A percentile compares a stretch with the other conserved stretches of the same genome.
These are phyloP conservation scores for Pseudeuparius sepicola DNA, from an alignment of 2,888 invertebrate genomes.

Conservation along the genomic window DNA sequence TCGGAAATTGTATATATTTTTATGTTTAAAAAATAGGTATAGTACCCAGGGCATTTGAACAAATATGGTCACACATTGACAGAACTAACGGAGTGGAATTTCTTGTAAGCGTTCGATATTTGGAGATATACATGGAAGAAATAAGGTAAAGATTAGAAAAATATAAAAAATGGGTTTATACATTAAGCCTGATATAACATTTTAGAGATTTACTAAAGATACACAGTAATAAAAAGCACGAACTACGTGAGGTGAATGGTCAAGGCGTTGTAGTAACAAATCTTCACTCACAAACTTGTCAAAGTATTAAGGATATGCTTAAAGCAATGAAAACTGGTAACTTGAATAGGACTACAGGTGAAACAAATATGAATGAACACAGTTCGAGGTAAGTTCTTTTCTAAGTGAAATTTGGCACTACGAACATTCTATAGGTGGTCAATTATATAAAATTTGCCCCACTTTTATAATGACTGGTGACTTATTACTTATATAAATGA, in stretches of 20 bases:
- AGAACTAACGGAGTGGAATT: slow-evolving; percentile 89
- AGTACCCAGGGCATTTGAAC: slow-evolving; percentile 93
- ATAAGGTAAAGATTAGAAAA: no score
- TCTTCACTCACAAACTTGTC: slow-evolving; percentile 88
- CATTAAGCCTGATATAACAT: no score
- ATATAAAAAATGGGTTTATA: no score
- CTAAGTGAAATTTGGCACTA: no score
- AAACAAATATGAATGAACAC: slow-evolving; percentile 69
- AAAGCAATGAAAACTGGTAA: slow-evolving; percentile 91
- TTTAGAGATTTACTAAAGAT: slow-evolving; percentile 58
- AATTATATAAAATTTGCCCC: no score
- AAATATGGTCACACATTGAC: slow-evolving; percentile 91
- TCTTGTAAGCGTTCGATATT: slow-evolving; percentile 89
- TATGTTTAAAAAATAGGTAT: slow-evolving; percentile 32
- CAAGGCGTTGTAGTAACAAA: slow-evolving; percentile 92
- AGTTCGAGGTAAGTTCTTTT: slow-evolving; percentile 93
- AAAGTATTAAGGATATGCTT: slow-evolving; percentile 87
- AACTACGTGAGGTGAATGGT: slow-evolving; percentile 56
- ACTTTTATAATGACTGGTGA: no score
- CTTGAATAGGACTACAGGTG: slow-evolving; percentile 83
- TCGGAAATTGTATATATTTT: no score
- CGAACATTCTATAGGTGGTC: no score
- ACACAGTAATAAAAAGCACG: slow-evolving; percentile 42
- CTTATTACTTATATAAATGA: no score
- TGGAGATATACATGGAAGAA: slow-evolving; percentile 95